Base-by-base conservation (phyloP, 2,888 invertebrate species). In the Macroteleia sp. region DNA sequence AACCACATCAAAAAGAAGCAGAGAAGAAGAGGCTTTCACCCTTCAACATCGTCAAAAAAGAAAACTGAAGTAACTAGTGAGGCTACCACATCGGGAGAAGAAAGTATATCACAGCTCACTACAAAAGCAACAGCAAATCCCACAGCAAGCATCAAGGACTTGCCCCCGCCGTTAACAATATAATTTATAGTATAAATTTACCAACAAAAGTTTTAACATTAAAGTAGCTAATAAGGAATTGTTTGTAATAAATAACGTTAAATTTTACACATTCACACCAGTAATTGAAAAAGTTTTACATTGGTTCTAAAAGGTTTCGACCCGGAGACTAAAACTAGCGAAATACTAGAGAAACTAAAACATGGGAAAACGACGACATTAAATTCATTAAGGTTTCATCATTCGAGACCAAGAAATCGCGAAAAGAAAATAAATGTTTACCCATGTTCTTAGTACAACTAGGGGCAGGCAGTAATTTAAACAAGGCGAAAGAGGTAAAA, bases 381-480 rank as follows among this genome's bases (percentile, higher is more conserved):
- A 36, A 70, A 17, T 79, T 83, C 4, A 6, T 14, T 0, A 70
- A 71, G 5, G 77, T 81, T 0, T 16, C 6, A 0, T 16, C 25
- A 10, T 81, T 81, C 10, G 17, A 12, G 6, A 82, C 82, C 0
- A 6, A 10, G 19, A 64, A 54, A 5, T 78, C 80, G 0, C 44
- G 12, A 28, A 48, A 36, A 14, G 17, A 71, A 6, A 64, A 71
- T 0, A 75, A 8, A 34, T 46, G 8, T 0, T 41, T 77, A 2
- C 71, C 80, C 0, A 59, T 81, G 0, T 80, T 59, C 17, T 3
- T 80, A 25, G 76, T 84, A 0, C 74, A 81, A n/a, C n/a, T n/a
- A n/a, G n/a, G n/a, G n/a, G n/a, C n/a, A n/a, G n/a, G n/a, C n/a
- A 57, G 0, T 81, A 0, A 52, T 8, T 10, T 8, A 80, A 0